Percentiles rank a stretch among this genome's conserved stretches.
These are phyloP conservation scores for Mylabris sibirica DNA, from an alignment of 2,888 invertebrate genomes.

Conservation along the genomic window DNA sequence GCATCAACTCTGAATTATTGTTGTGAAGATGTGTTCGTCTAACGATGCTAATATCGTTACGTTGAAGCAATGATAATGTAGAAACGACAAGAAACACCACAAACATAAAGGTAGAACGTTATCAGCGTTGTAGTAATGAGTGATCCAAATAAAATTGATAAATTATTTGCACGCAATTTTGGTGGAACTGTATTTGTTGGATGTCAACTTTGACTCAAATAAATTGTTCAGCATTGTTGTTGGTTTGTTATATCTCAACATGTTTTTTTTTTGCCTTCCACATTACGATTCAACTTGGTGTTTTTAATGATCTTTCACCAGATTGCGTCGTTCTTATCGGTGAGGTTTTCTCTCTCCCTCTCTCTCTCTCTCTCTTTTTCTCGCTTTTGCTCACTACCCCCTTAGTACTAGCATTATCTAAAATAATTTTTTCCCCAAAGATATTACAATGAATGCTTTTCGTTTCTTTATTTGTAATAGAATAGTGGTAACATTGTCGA, in stretches of 20 bases:
- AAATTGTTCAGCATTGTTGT: slow-evolving; percentile 8
- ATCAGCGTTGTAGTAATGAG: slow-evolving; percentile 23
- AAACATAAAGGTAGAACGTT: slow-evolving; percentile 16
- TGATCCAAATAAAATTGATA: slow-evolving; percentile 28
- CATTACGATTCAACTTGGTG: not conserved
- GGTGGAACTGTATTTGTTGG: not conserved
- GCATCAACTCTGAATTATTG: slow-evolving; percentile 34
- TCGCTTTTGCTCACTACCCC: too few species aligned
- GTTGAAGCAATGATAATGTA: slow-evolving; percentile 28
- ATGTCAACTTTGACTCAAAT: slow-evolving; percentile 8
- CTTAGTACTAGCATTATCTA: not conserved
- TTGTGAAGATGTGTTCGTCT: slow-evolving; percentile 21
- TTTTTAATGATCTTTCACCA: slow-evolving; percentile 9
- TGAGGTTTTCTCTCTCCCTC: not conserved
- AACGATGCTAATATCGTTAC: slow-evolving; percentile 21
- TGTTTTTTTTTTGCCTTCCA: not conserved
- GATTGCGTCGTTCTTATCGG: not conserved
- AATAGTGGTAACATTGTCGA: not conserved
- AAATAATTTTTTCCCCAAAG: not conserved
- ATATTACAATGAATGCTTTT: not conserved
- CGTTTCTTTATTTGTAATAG: not conserved
- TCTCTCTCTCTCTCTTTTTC: not conserved
- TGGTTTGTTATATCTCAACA: not conserved
- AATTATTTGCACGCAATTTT: slow-evolving; percentile 28
- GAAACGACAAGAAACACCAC: slow-evolving; percentile 23